Base-by-base conservation (phyloP, 2,888 invertebrate species). In the Drosophila falleni region DNA sequence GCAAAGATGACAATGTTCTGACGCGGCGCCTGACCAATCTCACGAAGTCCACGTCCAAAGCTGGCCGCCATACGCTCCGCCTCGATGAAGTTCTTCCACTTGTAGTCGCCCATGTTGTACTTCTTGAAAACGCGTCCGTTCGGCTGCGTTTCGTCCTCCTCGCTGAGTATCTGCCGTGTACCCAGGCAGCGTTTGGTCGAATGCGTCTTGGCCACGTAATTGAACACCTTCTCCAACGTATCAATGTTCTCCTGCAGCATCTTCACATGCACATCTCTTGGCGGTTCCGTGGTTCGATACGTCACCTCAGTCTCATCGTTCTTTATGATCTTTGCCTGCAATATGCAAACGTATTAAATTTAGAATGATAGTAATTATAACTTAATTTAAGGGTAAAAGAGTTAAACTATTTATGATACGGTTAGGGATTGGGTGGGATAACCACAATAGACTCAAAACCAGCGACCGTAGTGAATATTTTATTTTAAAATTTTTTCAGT, bases 61-160 rank as follows among this genome's bases (percentile, higher is more conserved):
- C 95, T 94, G 0, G 94, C 93, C 5, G 98, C 96, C 91, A 96
- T 94, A n/a, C 93, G 93, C 89, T 97, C 96, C 80, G 91, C 95
- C 81, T 97, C 96, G 33, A 93, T 93, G 93, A 95, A 98, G 5
- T 96, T 95, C 78, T 96, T 96, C 98, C 99, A 99, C 84, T 95
- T 94, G 93, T 99, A 99, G 41, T 97, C 96, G 55, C 98, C 99
- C 95, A 98, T 95, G 87, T 97, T 96, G 93, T 97, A 97, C 96
- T 99, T 99, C 93, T 98, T 98, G 92, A 99, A 99, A 54, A 98
- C 95, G 77, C 98, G 95, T 51, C 99, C 99, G 91, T 98, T 98
- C 1, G 97, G 96, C 92, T 99, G 99, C 13, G 96, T 93, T 92
- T 99, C 99, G 91, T 99, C 98, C 91, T 98, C 97, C 92, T 98